Evolutionary conservation across 2,113 vertebrate species (phyloP).

Genomic region (Peromyscus polionotus): DNA sequence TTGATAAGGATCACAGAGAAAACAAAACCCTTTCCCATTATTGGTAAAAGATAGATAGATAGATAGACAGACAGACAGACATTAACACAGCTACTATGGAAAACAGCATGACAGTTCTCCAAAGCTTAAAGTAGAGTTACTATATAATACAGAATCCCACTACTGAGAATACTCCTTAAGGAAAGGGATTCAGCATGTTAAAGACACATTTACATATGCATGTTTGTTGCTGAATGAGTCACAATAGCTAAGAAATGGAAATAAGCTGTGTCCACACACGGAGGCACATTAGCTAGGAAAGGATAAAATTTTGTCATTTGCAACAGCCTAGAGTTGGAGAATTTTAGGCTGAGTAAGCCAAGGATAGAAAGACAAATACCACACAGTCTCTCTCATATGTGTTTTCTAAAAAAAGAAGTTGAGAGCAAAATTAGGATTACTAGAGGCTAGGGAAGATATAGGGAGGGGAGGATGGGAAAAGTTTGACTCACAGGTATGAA

Average conservation of each 20-base stretch:
- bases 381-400: neutral
- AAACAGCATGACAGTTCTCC: neutral
- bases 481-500: neutral
- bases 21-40: neutral
- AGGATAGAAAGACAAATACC: neutral
- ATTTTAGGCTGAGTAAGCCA: neutral
- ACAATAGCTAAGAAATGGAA: neutral
- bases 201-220: neutral
- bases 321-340: neutral
- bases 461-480: accelerated
- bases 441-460: neutral
- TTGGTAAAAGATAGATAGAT: neutral
- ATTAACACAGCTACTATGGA: neutral
- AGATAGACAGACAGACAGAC: neutral
- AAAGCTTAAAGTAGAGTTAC: neutral
- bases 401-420: neutral
- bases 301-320: neutral
- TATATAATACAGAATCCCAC: neutral
- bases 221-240: neutral
- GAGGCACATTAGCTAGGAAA: neutral
- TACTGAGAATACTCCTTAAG: neutral
- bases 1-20: neutral
- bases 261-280: neutral
- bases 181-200: neutral
- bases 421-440: neutral